Evolutionary conservation across 1,140 invertebrate species (phyloP), one percentile per base, ranked within the genome.

Genomic region (Tetranychus urticae): DNA sequence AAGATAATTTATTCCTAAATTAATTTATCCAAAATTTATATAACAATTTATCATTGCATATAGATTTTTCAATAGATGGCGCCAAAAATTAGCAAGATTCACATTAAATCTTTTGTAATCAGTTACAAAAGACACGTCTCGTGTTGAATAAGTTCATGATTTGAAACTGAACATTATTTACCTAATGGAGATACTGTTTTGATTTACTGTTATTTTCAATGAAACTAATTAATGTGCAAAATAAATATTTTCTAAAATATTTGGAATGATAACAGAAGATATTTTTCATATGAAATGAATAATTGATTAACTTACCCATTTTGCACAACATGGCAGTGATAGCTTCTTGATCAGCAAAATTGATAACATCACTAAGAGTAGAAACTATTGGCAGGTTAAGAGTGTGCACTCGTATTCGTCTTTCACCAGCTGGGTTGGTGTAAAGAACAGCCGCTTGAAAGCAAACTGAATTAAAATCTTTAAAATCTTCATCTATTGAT

Each of bases 361-460:
- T 80, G 67, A 94, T 78, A 14, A 99, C 78, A 67, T 97, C 91
- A 3, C 80, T 77, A 48, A 97, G 69, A 67, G 81, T 88, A 34
- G 79, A 78, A 0, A 83, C 83, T 5, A 97, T 82, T 23, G 94
- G 94, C 61, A 98, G 70, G 72, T 91, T 93, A 33, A 98, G 70
- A 0, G 93, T 98, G 71, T 99, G 94, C 4, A 99, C 94, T 64
- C 96, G 79, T 68, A 99, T 99, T 64, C 93, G 77, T 63, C 96
- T 77, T 76, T 99, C 94, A 47, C 87, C 93, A 82, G 91, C 93
- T 73, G 88, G 92, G 34, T 91, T 96, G 1, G 96, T 98, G 68
- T 98, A 99, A 0, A 99, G 77, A 48, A 99, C 72, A 14, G 96
- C 94, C 5, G 92, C 92, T 76, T 99, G 96, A 77, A 99, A 97